These are phyloP conservation scores for Tachuris rubrigastra DNA, from an alignment of 2,113 vertebrate genomes.

Conservation along the genomic window DNA sequence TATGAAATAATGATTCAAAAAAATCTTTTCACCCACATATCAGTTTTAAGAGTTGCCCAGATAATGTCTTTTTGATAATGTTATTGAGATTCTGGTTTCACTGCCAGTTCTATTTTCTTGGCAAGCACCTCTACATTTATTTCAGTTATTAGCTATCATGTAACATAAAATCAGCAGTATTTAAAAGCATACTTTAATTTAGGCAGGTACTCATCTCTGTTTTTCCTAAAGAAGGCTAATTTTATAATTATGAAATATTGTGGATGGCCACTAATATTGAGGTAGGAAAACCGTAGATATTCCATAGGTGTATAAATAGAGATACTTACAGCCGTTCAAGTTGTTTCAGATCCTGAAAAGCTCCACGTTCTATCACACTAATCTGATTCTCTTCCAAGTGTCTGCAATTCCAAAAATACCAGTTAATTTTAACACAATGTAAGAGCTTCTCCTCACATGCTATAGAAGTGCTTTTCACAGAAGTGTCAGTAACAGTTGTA, in stretches of 20 bases:
- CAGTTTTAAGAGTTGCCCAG: not conserved
- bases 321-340: slow-evolving; percentile 94
- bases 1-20: not conserved
- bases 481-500: not conserved
- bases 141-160: not conserved
- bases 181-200: not conserved
- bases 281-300: not conserved
- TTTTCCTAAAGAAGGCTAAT: not conserved
- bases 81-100: not conserved
- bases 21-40: not conserved
- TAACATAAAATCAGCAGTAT: not conserved
- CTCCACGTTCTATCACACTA: slow-evolving; percentile 92
- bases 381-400: slow-evolving; percentile 98
- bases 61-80: not conserved
- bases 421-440: slow-evolving; percentile 5
- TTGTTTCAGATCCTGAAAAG: slow-evolving; percentile 96
- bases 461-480: not conserved
- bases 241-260: not conserved
- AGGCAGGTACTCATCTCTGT: not conserved
- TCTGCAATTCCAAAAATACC: slow-evolving; percentile 72
- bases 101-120: not conserved
- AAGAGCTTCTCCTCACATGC: not conserved
- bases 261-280: not conserved
- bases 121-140: not conserved
- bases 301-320: not conserved